Evolutionary conservation across 2,797 vertebrate genomes (phyloP), one percentile per base, ranked within the genome.

Genomic region (Myiotriccus ornatus): DNA sequence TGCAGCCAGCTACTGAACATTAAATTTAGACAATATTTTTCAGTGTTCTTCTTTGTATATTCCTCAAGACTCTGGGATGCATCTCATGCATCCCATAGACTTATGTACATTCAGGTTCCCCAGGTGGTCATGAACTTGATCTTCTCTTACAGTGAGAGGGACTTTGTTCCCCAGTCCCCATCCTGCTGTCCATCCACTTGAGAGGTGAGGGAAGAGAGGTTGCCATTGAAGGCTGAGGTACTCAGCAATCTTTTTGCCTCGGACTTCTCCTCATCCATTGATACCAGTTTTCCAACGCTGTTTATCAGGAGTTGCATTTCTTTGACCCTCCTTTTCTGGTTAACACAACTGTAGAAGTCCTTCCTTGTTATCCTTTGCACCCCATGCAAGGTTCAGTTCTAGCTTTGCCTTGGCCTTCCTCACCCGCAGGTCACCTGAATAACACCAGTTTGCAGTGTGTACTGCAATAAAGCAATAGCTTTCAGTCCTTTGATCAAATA

Each of bases 91-190:
- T 63, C 14, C 12, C 43, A 70, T 28, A 41, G 21, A 35, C 8
- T 41, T 41, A 27, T 0, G 1, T 49, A 43, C 22, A 25, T 32
- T 64, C 19, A 43, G 8, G 50, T 14, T 35, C 9, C 43, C 19
- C 57, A n/a, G 15, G 32, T 56, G 22, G 35, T 41, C 14, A 34
- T 25, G 41, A 64, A 27, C 19, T 12, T n/a, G 50, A 71, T n/a
- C 25, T 35, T 70, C 43, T 78, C 43, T 63, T 49, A 23, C 12
- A 64, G 22, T 23, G 18, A 22, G 12, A 64, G 12, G 9, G 18
- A 37, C 50, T 79, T 64, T 50, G 6, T 15, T 64, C 13, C 9
- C 16, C 10, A 44, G 23, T 37, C 32, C 23, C 23, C 13, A 65
- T 37, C 9, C 50, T 64, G 27, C 37, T 87, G 19, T 39, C 78